A percentile compares a stretch with the other conserved stretches of the same genome.
Evolutionary conservation across 2,797 vertebrate species (phyloP).

Genomic region (Cossypha dichroa): DNA sequence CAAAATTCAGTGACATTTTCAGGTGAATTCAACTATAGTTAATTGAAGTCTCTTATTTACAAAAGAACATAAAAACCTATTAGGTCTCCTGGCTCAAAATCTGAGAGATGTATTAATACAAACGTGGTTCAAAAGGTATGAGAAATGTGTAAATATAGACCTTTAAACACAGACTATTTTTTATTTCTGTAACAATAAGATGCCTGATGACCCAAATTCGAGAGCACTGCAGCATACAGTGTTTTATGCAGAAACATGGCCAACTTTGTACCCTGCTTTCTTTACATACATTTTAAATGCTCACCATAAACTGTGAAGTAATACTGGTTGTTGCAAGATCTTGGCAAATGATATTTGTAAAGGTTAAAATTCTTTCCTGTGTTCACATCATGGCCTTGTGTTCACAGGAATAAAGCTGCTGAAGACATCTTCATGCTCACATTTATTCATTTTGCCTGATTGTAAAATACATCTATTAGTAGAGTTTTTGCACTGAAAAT

Average conservation of each 20-base stretch:
- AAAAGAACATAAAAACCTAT: background rate
- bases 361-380: background rate
- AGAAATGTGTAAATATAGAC: background rate
- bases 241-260: background rate
- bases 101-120: background rate
- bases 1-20: background rate
- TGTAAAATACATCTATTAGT: background rate
- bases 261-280: background rate
- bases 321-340: background rate
- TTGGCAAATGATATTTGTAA: background rate
- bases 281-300: background rate
- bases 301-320: background rate
- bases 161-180: background rate
- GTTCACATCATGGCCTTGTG: background rate
- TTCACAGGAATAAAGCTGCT: background rate
- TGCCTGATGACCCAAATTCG: background rate
- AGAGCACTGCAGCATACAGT: background rate
- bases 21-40: background rate
- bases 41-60: background rate
- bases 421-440: slow-evolving; percentile 17
- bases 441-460: background rate
- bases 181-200: background rate
- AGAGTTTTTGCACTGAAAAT: slow-evolving; percentile 23
- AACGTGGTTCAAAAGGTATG: background rate
- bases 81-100: background rate